Evolutionary conservation across 2,113 vertebrate genomes (phyloP), one percentile per base, ranked within the genome.

Genomic region (Thomomys bottae): DNA sequence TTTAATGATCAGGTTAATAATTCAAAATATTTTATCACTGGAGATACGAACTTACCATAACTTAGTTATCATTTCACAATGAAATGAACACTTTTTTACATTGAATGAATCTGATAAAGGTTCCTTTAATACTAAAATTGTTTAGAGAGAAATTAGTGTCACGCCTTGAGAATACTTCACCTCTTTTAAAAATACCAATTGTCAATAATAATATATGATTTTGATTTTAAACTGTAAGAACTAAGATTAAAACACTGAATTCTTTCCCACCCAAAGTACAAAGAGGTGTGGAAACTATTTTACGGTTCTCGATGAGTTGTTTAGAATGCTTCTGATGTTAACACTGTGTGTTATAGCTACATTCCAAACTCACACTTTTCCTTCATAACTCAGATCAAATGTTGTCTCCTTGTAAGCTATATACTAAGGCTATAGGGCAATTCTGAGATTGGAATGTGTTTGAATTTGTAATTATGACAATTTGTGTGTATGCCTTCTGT

Each of bases 261-360:
- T 26, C 30, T 38, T 36, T 38, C 2, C 14, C 15, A 61, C 6
- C 20, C 2, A 7, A 70, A 15, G 21, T 36, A 42, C 5, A 12
- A 67, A 32, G 6, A 28, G 30, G 11, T 71, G 30, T 67, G 15
- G 68, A 21, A 3, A 57, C 0, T 64, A 17, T 32, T 68, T 83
- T 38, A 0, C 1, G 9, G 67, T 4, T 15, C 6, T 67, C 24
- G 26, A 45, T 0, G 0, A 3, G 0, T 8, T 54, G 20, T 8
- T 40, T 10, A 24, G 57, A 45, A 57, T 78, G 4, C 28, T 90
- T 23, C 8, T n/a, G 57, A 6, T 42, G n/a, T 84, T 80, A 34
- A 61, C 49, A 70, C 72, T 21, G 42, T 81, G 23, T 77, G 28
- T 14, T 72, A 45, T 85, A 32, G 87, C n/a, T 92, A 5, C 14